These are phyloP conservation scores for Leucoraja ocellata DNA, from an alignment of 2,797 vertebrate species.

Conservation along the genomic window DNA sequence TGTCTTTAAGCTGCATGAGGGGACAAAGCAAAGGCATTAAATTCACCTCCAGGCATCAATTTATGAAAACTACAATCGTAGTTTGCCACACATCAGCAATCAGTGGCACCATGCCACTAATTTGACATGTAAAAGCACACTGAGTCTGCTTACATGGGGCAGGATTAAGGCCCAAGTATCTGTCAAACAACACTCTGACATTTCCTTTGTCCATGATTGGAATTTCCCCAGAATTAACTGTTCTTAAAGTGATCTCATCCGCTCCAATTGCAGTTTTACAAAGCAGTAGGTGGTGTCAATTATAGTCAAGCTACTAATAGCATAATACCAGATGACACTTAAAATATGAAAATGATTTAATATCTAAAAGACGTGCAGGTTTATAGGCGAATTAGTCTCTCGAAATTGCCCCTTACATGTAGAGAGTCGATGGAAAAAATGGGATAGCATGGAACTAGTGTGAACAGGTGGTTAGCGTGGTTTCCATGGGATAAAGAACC, in stretches of 20 bases:
- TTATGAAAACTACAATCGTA: not conserved
- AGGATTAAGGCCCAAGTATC: constrained; percentile 8
- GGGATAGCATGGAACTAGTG: too few relatives aligned
- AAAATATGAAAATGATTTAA: not conserved
- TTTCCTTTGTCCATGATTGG: constrained; percentile 5
- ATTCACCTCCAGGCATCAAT: constrained; percentile 21
- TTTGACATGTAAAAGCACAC: constrained; percentile 26
- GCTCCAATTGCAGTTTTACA: not conserved
- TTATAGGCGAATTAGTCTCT: too few relatives aligned
- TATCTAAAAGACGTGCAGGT: not conserved
- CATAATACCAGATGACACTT: not conserved
- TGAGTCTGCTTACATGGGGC: constrained; percentile 26
- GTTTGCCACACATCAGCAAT: constrained; percentile 1
- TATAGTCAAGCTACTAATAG: not conserved
- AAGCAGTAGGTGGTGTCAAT: not conserved
- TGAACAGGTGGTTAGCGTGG: too few relatives aligned
- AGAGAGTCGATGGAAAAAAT: too few relatives aligned
- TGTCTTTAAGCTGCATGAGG: constrained; percentile 31
- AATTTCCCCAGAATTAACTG: constrained; percentile 20
- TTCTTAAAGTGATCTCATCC: constrained; percentile 28
- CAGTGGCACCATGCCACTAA: constrained; percentile 31
- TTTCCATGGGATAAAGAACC: too few relatives aligned
- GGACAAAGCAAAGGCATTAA: not conserved
- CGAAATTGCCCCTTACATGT: too few relatives aligned
- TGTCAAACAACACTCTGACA: constrained; percentile 7